Percentiles rank a stretch among this genome's conserved stretches.
Conservation (phyloP, 1,140 invertebrate species). For the Zaprionus ornatus region DNA sequence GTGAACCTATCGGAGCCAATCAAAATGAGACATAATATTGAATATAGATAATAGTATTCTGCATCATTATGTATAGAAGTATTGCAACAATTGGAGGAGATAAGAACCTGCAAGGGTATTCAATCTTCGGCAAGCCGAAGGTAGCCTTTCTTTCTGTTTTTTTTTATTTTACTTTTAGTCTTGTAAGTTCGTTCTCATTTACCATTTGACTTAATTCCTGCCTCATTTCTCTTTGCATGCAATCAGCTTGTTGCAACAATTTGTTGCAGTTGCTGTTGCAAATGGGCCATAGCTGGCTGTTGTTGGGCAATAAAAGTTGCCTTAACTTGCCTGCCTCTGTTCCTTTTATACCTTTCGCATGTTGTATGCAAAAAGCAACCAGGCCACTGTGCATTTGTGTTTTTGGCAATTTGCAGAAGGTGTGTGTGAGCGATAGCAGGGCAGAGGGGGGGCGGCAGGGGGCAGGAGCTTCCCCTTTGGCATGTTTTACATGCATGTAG, state of each 20-base stretch:
- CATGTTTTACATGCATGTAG: constrained; percentile 59
- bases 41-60: too few species aligned
- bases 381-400: background rate
- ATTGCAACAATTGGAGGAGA: too few species aligned
- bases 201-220: too few species aligned
- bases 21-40: too few species aligned
- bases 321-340: background rate
- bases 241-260: background rate
- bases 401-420: constrained; percentile 42
- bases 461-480: constrained; percentile 13
- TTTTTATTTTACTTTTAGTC: background rate
- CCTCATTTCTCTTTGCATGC: background rate
- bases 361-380: background rate
- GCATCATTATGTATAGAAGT: too few species aligned
- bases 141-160: too few species aligned
- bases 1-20: too few species aligned
- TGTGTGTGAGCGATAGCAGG: background rate
- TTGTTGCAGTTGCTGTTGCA: background rate
- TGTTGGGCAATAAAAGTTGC: background rate
- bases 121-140: too few species aligned
- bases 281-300: background rate
- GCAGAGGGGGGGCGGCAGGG: constrained; percentile 11
- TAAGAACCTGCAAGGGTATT: too few species aligned
- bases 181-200: background rate
- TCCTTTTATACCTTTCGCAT: background rate